These are phyloP conservation scores for Aelia acuminata DNA, from an alignment of 2,888 invertebrate species.

Conservation along the genomic window DNA sequence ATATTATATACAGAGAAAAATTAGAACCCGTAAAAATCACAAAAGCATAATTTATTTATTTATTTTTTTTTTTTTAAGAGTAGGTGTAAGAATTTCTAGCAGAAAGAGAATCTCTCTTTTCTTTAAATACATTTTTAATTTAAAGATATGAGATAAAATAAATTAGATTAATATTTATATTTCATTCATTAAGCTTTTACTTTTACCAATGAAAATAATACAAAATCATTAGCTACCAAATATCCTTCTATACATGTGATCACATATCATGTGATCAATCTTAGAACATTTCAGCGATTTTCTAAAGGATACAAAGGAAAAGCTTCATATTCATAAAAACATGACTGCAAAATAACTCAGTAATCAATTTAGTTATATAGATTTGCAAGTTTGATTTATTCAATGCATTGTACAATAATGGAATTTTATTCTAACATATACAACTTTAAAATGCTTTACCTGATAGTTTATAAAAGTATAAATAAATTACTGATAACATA, in stretches of 20 bases:
- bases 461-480: conserved; percentile 22
- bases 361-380: neutral
- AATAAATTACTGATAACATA: conserved; percentile 35
- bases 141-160: neutral
- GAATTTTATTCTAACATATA: neutral
- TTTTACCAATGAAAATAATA: neutral
- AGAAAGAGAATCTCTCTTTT: neutral
- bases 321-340: neutral
- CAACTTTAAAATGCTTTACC: neutral
- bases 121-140: neutral
- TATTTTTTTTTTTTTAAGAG: neutral
- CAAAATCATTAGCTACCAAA: neutral
- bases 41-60: neutral
- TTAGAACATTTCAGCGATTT: neutral
- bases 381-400: neutral
- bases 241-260: neutral
- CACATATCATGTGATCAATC: neutral
- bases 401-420: conserved; percentile 34
- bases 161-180: neutral
- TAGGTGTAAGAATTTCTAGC: neutral
- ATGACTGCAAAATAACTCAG: neutral
- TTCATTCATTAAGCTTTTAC: neutral
- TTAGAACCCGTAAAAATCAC: neutral
- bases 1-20: neutral
- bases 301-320: conserved; percentile 22